Evolutionary conservation across 2,888 invertebrate genomes (phyloP).

Genomic region (Lymantria dispar): DNA sequence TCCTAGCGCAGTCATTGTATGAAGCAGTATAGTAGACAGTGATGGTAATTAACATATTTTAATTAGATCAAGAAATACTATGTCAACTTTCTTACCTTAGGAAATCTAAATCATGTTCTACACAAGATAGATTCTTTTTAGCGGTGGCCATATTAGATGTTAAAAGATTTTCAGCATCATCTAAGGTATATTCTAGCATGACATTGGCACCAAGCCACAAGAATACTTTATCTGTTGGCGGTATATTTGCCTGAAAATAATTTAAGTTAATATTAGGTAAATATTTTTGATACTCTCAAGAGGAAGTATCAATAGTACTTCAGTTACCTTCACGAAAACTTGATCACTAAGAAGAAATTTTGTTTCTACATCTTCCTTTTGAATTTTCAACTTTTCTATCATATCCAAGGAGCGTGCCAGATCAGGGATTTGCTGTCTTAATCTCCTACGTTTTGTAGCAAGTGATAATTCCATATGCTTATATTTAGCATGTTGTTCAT

Average conservation of each 20-base stretch:
- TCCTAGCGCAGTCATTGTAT: too few relatives aligned
- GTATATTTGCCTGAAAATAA: conserved; percentile 88
- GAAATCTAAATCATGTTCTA: conserved; percentile 97
- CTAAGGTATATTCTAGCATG: conserved; percentile 97
- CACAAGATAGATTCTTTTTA: conserved; percentile 90
- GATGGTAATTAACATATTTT: too few relatives aligned
- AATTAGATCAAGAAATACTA: too few relatives aligned
- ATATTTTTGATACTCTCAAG: conserved; percentile 72
- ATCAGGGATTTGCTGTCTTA: conserved; percentile 97
- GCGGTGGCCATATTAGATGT: conserved; percentile 93
- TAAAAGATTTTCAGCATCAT: conserved; percentile 93
- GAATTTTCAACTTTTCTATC: conserved; percentile 92
- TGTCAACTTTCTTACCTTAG: conserved; percentile 81
- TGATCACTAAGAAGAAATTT: conserved; percentile 97
- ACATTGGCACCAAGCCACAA: conserved; percentile 95
- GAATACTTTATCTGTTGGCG: conserved; percentile 94
- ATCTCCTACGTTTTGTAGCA: conserved; percentile 91
- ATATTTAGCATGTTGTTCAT: conserved; percentile 97
- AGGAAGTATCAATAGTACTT: too few relatives aligned
- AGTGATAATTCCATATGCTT: conserved; percentile 98
- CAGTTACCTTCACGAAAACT: conserved; percentile 86
- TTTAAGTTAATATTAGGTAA: not conserved
- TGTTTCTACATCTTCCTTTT: conserved; percentile 91
- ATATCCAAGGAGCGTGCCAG: conserved; percentile 94
- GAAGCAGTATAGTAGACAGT: too few relatives aligned